Percentiles rank a stretch among this genome's conserved stretches.
Conservation (phyloP, 2,888 invertebrate genomes). For the Argyresthia albistria region DNA sequence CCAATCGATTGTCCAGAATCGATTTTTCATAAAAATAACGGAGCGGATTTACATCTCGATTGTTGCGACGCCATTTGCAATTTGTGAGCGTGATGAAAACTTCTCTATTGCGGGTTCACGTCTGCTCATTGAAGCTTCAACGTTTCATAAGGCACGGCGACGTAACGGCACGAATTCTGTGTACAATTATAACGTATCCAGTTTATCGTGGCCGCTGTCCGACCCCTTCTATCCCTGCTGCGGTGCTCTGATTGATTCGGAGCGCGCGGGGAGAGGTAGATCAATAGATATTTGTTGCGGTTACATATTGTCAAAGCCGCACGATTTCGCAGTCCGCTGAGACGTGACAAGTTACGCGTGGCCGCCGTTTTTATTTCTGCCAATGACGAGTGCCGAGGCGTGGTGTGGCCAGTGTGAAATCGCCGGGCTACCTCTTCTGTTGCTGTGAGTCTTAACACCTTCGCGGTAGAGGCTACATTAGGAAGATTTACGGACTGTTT, state of each 20-base stretch:
- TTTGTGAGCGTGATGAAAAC: constrained; percentile 67
- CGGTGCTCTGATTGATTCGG: constrained; percentile 8
- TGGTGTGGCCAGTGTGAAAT: constrained; percentile 53
- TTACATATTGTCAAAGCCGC: constrained; percentile 67
- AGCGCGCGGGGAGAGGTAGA: constrained; percentile 9
- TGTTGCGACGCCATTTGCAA: constrained; percentile 46
- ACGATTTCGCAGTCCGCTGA: constrained; percentile 66
- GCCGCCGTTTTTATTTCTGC: constrained; percentile 71
- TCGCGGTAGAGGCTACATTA: not conserved
- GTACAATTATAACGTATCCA: constrained; percentile 38
- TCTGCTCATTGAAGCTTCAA: constrained; percentile 64
- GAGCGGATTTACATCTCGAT: constrained; percentile 66
- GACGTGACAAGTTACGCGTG: constrained; percentile 70
- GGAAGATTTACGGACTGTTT: constrained; percentile 13
- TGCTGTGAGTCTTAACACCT: constrained; percentile 28
- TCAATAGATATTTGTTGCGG: constrained; percentile 30
- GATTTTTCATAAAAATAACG: constrained; percentile 65
- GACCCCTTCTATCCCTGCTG: constrained; percentile 9
- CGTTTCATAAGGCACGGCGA: constrained; percentile 65
- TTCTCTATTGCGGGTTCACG: constrained; percentile 53
- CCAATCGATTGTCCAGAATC: constrained; percentile 61
- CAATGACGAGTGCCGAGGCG: constrained; percentile 71
- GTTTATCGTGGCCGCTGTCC: constrained; percentile 26
- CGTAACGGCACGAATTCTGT: constrained; percentile 41
- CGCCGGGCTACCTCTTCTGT: constrained; percentile 25